Evolutionary conservation across 1,140 invertebrate genomes (phyloP).

Genomic region (Bradynema listronoti): DNA sequence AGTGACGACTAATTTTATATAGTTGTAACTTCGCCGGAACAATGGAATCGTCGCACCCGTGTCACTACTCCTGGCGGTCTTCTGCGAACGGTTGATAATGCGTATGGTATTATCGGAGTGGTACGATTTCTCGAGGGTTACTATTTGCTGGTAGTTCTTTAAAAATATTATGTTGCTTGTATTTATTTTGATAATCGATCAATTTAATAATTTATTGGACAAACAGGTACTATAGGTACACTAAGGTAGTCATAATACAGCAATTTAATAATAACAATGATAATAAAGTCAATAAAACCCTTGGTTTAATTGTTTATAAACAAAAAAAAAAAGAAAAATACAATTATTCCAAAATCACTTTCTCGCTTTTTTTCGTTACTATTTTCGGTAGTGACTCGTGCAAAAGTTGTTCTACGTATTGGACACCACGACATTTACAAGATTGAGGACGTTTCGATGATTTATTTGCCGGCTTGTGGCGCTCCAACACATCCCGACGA

Average conservation of each 20-base stretch:
- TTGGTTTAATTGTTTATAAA: too few species aligned
- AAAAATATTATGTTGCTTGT: not conserved
- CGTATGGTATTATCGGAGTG: conserved; percentile 53
- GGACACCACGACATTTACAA: conserved; percentile 53
- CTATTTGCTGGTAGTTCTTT: conserved; percentile 47
- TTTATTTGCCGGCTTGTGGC: conserved; percentile 45
- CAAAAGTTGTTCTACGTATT: conserved; percentile 41
- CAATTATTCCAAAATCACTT: too few species aligned
- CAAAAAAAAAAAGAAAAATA: too few species aligned
- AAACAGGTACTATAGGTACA: too few species aligned
- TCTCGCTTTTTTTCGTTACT: too few species aligned
- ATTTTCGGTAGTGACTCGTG: conserved; percentile 52
- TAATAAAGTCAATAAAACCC: too few species aligned
- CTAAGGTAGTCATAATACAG: too few species aligned
- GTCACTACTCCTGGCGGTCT: conserved; percentile 25
- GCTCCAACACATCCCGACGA: conserved; percentile 40
- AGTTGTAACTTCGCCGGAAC: conserved; percentile 43
- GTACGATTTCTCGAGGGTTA: conserved; percentile 54
- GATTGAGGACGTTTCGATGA: conserved; percentile 54
- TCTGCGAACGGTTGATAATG: conserved; percentile 48
- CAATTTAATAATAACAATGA: too few species aligned
- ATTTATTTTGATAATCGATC: too few species aligned
- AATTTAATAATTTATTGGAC: too few species aligned
- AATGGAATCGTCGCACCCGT: conserved; percentile 31
- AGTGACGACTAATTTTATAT: not conserved